Evolutionary conservation across 1,140 invertebrate genomes (phyloP).

Genomic region (Fopius arisanus): DNA sequence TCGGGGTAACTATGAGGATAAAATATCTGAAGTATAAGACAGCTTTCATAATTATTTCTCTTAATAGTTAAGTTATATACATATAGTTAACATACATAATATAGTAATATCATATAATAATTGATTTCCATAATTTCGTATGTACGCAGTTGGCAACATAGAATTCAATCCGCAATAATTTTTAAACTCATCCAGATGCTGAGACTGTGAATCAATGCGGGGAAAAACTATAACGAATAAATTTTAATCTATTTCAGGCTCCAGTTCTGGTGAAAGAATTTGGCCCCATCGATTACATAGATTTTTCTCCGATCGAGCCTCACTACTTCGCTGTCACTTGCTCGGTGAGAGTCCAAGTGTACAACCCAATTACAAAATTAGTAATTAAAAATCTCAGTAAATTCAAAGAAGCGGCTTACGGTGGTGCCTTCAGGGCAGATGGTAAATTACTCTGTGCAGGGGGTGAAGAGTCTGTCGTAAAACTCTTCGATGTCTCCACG

Average conservation of each 20-base stretch:
- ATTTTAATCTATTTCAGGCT: slow-evolving; percentile 68
- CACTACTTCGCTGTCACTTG: slow-evolving; percentile 91
- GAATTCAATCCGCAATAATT: too few relatives aligned
- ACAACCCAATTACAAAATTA: slow-evolving; percentile 86
- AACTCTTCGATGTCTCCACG: slow-evolving; percentile 87
- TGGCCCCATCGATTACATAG: slow-evolving; percentile 88
- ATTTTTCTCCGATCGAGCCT: slow-evolving; percentile 87
- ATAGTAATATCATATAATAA: too few relatives aligned
- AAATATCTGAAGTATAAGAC: too few relatives aligned
- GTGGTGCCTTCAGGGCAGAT: slow-evolving; percentile 85
- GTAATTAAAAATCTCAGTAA: slow-evolving; percentile 85
- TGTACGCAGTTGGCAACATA: too few relatives aligned
- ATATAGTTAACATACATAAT: too few relatives aligned
- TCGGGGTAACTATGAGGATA: too few relatives aligned
- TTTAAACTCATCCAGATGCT: background rate
- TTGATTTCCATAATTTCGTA: too few relatives aligned
- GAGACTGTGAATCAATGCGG: background rate
- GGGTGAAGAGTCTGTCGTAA: slow-evolving; percentile 85
- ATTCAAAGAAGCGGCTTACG: slow-evolving; percentile 87
- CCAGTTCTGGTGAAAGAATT: slow-evolving; percentile 91
- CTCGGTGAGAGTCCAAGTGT: slow-evolving; percentile 90
- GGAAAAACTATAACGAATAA: background rate
- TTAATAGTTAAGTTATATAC: too few relatives aligned
- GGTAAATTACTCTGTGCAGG: slow-evolving; percentile 86
- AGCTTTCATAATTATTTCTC: too few relatives aligned